A percentile compares a stretch with the other conserved stretches of the same genome.
phyloP scores from a whole-genome alignment of 2,797 vertebrate species.

The Kryptopterus vitreolus region DNA sequence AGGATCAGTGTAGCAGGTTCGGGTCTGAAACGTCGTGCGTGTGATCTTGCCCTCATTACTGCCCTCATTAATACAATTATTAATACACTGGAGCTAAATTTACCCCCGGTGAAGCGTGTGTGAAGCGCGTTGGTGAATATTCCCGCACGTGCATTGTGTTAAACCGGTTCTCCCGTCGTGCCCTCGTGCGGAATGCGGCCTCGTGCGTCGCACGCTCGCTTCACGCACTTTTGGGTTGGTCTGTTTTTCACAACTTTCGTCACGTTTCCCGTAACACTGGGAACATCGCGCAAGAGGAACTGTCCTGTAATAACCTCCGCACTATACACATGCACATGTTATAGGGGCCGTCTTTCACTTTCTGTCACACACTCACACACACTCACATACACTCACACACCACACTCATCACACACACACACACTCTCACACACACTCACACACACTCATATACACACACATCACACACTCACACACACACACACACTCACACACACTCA shows the following conservation, averaged over 20 bases:
- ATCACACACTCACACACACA: neutral
- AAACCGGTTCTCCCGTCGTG: neutral
- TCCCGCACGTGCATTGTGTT: neutral
- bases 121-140: neutral
- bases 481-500: neutral
- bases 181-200: neutral
- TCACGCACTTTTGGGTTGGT: neutral
- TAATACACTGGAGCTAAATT: too few species aligned
- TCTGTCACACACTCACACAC: neutral
- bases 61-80: too few species aligned
- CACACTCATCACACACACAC: neutral
- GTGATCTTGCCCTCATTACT: neutral
- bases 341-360: neutral
- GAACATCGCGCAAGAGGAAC: neutral
- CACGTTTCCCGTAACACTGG: neutral
- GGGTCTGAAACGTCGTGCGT: neutral
- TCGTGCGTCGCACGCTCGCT: neutral
- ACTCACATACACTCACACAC: neutral
- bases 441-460: neutral
- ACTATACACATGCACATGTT: neutral
- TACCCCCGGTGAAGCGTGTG: neutral
- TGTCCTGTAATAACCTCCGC: slow-evolving; percentile 24
- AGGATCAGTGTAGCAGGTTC: too few species aligned
- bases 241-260: neutral
- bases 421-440: neutral